Base-by-base conservation (phyloP, 2,888 invertebrate genomes). In the Caenorhabditis virilis region DNA sequence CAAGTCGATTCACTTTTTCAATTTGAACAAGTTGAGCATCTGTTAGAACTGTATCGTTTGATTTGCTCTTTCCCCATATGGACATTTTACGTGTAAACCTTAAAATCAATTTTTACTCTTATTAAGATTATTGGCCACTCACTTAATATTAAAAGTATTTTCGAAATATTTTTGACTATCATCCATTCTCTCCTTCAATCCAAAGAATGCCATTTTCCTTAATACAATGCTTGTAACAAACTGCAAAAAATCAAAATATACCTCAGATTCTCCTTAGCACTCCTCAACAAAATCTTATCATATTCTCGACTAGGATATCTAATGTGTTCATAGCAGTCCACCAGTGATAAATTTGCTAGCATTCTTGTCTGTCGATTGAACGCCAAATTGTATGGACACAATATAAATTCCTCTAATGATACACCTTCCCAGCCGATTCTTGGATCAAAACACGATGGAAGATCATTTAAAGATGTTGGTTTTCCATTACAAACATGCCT, bases 341-440 rank as follows among this genome's bases (percentile, higher is more conserved):
- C 91, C 48, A 95, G 88, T 58, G 92, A 91, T 72, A 98, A 87
- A 87, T 98, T 94, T 16, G 97, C 92, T 80, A 98, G 85, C 98
- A 98, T 99, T 75, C 97, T 88, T 2, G 97, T 95, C 86, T 97
- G 97, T 64, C 98, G 82, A 86, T 99, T 97, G 82, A 90, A 90
- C 20, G 95, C 98, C 83, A 98, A 87, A 87, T 98, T 98, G 85
- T 91, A 90, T 5, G 90, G 89, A 84, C 98, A 98, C 27, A 88
- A 87, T 79, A 93, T 89, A 86, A 98, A 98, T 85, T 94, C 91
- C 63, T 91, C 90, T 42, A 98, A 86, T 13, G 90, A 89, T 4
- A 95, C 95, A 62, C 91, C 92, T 57, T 90, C 76, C 86, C 86
- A 87, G 30, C 82, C 82, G 7, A 63, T 53, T 23, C 74, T 61